Conservation (phyloP, 1,140 invertebrate genomes). For the Drosophila chauvacae region DNA sequence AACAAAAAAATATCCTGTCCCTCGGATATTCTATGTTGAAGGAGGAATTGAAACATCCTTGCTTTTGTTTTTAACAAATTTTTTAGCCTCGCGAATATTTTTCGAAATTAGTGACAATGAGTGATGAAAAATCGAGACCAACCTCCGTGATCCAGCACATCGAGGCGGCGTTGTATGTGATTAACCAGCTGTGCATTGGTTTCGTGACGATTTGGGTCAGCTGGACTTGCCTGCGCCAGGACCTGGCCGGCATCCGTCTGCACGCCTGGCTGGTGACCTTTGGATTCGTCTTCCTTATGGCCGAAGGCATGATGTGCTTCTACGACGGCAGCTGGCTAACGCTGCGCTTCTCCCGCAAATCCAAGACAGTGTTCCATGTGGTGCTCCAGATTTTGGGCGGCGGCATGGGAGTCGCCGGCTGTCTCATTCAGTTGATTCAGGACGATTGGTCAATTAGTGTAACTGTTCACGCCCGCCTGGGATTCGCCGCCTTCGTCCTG, state of each 20-base stretch:
- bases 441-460: conserved; percentile 59
- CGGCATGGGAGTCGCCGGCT: conserved; percentile 71
- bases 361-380: conserved; percentile 64
- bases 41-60: neutral
- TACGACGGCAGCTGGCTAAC: conserved; percentile 70
- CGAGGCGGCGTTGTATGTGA: conserved; percentile 58
- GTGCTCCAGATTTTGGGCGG: conserved; percentile 67
- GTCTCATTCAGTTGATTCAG: conserved; percentile 60
- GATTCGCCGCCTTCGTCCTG: conserved; percentile 71
- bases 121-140: conserved; percentile 17
- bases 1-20: neutral
- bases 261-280: conserved; percentile 77
- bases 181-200: conserved; percentile 78
- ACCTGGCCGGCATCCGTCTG: conserved; percentile 55
- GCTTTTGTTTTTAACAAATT: neutral
- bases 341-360: conserved; percentile 52
- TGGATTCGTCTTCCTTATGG: conserved; percentile 73
- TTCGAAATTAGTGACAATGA: conserved; percentile 14
- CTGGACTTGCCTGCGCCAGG: conserved; percentile 69
- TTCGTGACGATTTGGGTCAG: conserved; percentile 80
- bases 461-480: conserved; percentile 60
- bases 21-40: conserved; percentile 2
- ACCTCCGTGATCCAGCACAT: conserved; percentile 55
- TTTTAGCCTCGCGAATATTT: neutral
- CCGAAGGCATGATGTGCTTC: conserved; percentile 73